Evolutionary conservation across 2,797 vertebrate species (phyloP).

Genomic region (Coregonus ussuriensis): DNA sequence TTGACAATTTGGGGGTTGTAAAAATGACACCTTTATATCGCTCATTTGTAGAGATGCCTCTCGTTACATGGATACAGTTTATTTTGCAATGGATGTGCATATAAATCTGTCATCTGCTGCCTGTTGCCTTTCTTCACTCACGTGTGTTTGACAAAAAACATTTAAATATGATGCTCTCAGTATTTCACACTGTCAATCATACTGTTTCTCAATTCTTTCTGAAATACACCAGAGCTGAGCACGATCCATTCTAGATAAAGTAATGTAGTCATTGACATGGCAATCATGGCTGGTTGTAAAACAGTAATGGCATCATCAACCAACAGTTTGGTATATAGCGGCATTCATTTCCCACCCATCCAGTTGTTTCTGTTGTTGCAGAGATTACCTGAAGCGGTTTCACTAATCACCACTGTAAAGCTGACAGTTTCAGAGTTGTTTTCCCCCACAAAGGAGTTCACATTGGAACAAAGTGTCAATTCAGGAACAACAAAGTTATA

Average conservation of each 20-base stretch:
- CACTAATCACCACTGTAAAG: background rate
- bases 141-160: slow-evolving; percentile 21
- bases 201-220: background rate
- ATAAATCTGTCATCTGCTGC: slow-evolving; percentile 37
- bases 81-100: slow-evolving; percentile 9
- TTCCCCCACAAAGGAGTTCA: background rate
- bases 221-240: background rate
- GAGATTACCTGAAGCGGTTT: background rate
- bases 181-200: slow-evolving; percentile 1
- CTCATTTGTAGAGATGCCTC: slow-evolving; percentile 29
- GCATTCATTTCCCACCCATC: background rate
- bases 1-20: background rate
- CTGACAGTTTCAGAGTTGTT: background rate
- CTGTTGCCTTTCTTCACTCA: slow-evolving; percentile 56
- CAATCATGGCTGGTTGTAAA: slow-evolving; percentile 8
- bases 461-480: background rate
- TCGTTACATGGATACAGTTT: slow-evolving; percentile 54
- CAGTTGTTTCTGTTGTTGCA: background rate
- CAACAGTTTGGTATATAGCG: background rate
- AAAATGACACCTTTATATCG: slow-evolving; percentile 27
- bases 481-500: slow-evolving; percentile 3
- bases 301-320: background rate
- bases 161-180: slow-evolving; percentile 16
- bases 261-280: background rate
- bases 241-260: background rate